A percentile compares a stretch with the other conserved stretches of the same genome.
Evolutionary conservation across 2,113 vertebrate genomes (phyloP).

Genomic region (Carlito syrichta): DNA sequence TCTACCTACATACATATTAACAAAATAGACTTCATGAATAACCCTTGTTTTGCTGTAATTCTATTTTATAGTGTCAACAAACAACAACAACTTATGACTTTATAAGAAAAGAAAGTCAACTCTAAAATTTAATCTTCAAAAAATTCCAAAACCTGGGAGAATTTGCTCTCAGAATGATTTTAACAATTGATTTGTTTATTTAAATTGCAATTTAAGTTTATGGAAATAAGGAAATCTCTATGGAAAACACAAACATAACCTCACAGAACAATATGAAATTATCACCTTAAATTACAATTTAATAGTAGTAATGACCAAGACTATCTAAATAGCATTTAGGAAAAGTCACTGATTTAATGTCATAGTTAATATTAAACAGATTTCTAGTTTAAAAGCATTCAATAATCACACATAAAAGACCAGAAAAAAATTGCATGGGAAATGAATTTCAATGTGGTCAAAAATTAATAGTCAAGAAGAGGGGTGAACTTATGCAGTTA

Average conservation of each 20-base stretch:
- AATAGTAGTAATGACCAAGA: background rate
- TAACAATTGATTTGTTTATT: conserved; percentile 1
- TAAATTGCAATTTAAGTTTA: background rate
- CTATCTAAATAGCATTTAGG: background rate
- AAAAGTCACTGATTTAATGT: background rate
- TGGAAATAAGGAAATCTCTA: background rate
- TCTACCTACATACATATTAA: background rate
- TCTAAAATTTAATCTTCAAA: conserved; percentile 12
- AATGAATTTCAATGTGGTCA: background rate
- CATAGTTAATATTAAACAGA: background rate
- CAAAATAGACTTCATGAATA: background rate
- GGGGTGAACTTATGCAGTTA: background rate
- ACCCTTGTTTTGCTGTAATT: background rate
- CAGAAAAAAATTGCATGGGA: background rate
- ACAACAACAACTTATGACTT: background rate
- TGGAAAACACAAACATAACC: background rate
- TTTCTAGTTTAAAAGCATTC: background rate
- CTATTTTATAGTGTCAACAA: background rate
- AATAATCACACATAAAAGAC: background rate
- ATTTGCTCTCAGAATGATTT: background rate
- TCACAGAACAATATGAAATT: conserved; percentile 1
- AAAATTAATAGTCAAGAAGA: background rate
- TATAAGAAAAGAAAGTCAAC: conserved; percentile 22
- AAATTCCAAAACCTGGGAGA: conserved; percentile 2
- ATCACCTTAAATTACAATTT: background rate